Evolutionary conservation across 1,140 invertebrate species (phyloP).

Genomic region (Cheumatopsyche charites): DNA sequence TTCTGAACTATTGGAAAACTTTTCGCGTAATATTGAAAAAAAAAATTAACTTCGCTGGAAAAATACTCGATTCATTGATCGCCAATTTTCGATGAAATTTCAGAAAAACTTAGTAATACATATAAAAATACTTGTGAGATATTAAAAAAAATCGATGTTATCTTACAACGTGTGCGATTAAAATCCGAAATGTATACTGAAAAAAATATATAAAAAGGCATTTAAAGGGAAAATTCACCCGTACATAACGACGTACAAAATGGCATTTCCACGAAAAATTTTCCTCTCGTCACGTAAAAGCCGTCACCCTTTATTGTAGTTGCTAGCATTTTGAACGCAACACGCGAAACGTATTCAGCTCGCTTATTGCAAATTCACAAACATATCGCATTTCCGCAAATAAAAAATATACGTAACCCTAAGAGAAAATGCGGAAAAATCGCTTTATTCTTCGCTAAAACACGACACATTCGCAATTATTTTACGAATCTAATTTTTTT

Average conservation of each 20-base stretch:
- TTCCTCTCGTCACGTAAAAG: slow-evolving; percentile 17
- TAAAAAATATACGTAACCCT: neutral
- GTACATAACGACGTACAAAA: neutral
- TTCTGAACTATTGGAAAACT: too few relatives aligned
- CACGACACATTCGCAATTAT: neutral
- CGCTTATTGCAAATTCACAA: slow-evolving; percentile 23
- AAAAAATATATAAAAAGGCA: neutral
- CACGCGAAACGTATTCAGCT: neutral
- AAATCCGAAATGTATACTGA: neutral
- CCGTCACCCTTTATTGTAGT: slow-evolving; percentile 23
- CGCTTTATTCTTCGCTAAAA: neutral
- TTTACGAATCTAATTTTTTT: too few relatives aligned
- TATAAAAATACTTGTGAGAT: neutral
- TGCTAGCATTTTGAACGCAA: slow-evolving; percentile 4
- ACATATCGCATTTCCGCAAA: slow-evolving; percentile 14
- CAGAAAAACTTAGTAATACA: neutral
- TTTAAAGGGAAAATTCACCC: neutral
- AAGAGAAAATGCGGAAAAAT: neutral
- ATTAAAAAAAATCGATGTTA: neutral
- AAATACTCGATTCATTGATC: too few relatives aligned
- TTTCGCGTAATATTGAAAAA: too few relatives aligned
- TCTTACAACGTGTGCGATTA: too few relatives aligned
- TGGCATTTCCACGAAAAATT: neutral
- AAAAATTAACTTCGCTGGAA: too few relatives aligned
- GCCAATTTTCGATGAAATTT: too few relatives aligned